phyloP scores from a whole-genome alignment of 2,888 invertebrate genomes.

The Tanypteryx hageni region DNA sequence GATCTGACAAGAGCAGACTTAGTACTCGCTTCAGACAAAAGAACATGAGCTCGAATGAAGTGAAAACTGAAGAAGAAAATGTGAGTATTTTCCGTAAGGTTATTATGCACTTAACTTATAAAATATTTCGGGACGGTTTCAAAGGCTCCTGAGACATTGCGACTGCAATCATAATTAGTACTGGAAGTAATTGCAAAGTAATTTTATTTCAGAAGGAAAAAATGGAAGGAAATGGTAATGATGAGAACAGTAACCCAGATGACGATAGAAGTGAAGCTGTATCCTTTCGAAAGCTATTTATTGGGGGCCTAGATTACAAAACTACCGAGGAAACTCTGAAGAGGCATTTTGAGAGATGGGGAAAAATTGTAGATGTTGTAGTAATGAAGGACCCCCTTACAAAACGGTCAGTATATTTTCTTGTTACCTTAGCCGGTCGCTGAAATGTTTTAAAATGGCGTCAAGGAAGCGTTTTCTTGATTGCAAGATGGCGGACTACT shows the following conservation, averaged over 20 bases:
- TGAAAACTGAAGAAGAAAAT: constrained; percentile 29
- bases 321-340: constrained; percentile 96
- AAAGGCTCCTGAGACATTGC: no score
- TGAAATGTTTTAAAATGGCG: constrained; percentile 13
- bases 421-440: background rate
- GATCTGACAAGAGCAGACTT: background rate
- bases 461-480: background rate
- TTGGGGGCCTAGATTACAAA: constrained; percentile 95
- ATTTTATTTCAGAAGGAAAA: constrained; percentile 25
- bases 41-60: constrained; percentile 28
- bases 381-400: constrained; percentile 98
- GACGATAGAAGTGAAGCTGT: constrained; percentile 80
- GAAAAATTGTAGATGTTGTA: constrained; percentile 96
- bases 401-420: constrained; percentile 77
- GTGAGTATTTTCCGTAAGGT: background rate
- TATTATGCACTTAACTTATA: background rate
- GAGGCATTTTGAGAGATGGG: constrained; percentile 97
- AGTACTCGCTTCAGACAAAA: background rate
- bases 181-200: background rate
- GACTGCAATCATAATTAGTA: background rate
- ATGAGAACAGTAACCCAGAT: constrained; percentile 37
- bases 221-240: constrained; percentile 48
- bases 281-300: constrained; percentile 93
- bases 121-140: no score
- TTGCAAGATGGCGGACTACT: constrained; percentile 33